Conservation (phyloP, 1,140 invertebrate species). For the Polypedilum vanderplanki region DNA sequence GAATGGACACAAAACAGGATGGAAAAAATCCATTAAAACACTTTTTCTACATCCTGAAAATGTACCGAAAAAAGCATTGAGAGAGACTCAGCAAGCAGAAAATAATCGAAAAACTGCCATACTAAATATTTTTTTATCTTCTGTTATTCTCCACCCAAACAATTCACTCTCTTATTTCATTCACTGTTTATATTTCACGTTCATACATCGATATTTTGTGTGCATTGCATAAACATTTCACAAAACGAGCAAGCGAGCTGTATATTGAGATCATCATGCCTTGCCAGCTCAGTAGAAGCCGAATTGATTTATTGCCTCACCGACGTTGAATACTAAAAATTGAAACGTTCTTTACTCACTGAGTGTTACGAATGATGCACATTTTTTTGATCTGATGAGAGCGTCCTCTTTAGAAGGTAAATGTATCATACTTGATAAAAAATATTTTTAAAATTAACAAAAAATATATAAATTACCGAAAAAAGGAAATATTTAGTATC, state of each 20-base stretch:
- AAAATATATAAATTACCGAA: no score
- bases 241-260: not conserved
- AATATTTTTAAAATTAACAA: not conserved
- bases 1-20: constrained; percentile 23
- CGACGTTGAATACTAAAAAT: constrained; percentile 13
- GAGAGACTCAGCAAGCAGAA: not conserved
- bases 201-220: not conserved
- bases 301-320: not conserved
- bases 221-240: not conserved
- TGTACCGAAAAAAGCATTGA: not conserved
- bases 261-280: not conserved
- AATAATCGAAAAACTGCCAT: no score
- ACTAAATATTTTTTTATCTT: no score
- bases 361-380: no score
- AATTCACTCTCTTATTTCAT: not conserved
- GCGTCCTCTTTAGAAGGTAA: no score
- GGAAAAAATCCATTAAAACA: constrained; percentile 27
- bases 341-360: not conserved
- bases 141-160: not conserved
- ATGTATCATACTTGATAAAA: not conserved
- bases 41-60: constrained; percentile 19
- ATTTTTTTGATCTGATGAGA: no score
- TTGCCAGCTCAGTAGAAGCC: not conserved
- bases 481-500: no score
- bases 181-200: no score